Base-by-base conservation (phyloP, 2,113 vertebrate genomes). In the Nothobranchius furzeri region DNA sequence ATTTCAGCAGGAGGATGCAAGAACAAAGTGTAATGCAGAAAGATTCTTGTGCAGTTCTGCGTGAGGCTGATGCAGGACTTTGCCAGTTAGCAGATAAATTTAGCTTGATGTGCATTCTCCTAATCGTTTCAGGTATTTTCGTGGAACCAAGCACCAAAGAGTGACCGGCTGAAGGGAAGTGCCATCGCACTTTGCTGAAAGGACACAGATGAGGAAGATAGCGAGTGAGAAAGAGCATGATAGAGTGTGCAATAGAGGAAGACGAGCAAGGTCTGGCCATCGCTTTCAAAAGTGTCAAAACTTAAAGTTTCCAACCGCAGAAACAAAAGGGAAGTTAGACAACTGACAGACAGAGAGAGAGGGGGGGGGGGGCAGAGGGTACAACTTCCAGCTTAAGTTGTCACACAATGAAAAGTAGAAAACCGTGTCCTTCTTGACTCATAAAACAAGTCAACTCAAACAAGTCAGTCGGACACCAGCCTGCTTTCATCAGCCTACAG, bases 301-400 rank as follows among this genome's bases (percentile, higher is more conserved):
- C 87, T 81, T 88, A 73, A 93, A 93, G 91, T 94, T 93, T 94
- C 92, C 92, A 93, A 93, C 92, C 92, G 89, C 92, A 94, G 66
- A 54, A 73, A 88, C 86, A 92, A 90, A 93, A 90, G 90, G 91
- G 92, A 94, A 93, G 92, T 92, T 79, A 87, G 76, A 87, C 81
- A 92, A 91, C 86, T 60, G 85, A 90, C 84, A 89, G 69, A 84
- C 65, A 82, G 70, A 85, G 76, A 54, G 49, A 50, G 69, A 84
- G 66, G 60, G n/a, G 24, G 67, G 30, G 68, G n/a, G 10, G 47
- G 30, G n/a, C 3, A 20, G 48, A 51, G 11, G 35, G 57, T 53
- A 53, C 50, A 54, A 46, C 73, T 45, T 60, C 46, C 47, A 70
- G 58, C 42, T 46, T 48, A 64, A 72, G 64, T 47, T 14, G 12